Evolutionary conservation across 1,140 invertebrate species (phyloP).

Genomic region (Heliconius congener): DNA sequence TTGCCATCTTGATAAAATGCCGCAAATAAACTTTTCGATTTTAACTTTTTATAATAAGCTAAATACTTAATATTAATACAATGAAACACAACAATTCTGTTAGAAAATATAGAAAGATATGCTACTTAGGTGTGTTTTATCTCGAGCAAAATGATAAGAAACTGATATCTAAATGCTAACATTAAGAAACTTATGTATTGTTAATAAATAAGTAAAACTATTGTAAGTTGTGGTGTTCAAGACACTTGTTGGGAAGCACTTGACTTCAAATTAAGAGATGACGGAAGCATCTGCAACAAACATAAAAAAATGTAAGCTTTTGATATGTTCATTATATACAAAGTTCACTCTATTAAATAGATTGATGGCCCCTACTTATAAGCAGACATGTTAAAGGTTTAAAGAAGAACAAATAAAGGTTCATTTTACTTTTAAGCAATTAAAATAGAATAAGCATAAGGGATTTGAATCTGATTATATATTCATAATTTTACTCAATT

Average conservation of each 20-base stretch:
- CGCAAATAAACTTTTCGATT: not conserved
- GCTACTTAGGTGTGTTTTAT: constrained; percentile 57
- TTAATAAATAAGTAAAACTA: constrained; percentile 40
- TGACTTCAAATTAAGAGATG: constrained; percentile 54
- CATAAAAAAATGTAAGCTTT: not conserved
- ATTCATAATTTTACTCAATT: no score
- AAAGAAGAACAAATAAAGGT: no score
- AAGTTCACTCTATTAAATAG: not conserved
- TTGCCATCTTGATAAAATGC: constrained; percentile 57
- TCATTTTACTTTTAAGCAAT: no score
- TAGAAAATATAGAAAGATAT: constrained; percentile 29
- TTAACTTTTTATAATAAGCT: not conserved
- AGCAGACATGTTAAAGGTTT: no score
- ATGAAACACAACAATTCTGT: constrained; percentile 19
- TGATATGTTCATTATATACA: not conserved
- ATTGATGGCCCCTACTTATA: no score
- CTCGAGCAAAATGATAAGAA: constrained; percentile 77
- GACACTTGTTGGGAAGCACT: constrained; percentile 65
- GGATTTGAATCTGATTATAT: no score
- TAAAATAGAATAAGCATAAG: no score
- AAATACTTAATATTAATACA: constrained; percentile 11
- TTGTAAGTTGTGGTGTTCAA: constrained; percentile 49
- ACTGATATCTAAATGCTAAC: constrained; percentile 58
- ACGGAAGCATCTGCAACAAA: constrained; percentile 70
- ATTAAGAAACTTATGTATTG: constrained; percentile 36